Base-by-base conservation (phyloP, 2,113 vertebrate species). In the Amphiprion ocellaris region DNA sequence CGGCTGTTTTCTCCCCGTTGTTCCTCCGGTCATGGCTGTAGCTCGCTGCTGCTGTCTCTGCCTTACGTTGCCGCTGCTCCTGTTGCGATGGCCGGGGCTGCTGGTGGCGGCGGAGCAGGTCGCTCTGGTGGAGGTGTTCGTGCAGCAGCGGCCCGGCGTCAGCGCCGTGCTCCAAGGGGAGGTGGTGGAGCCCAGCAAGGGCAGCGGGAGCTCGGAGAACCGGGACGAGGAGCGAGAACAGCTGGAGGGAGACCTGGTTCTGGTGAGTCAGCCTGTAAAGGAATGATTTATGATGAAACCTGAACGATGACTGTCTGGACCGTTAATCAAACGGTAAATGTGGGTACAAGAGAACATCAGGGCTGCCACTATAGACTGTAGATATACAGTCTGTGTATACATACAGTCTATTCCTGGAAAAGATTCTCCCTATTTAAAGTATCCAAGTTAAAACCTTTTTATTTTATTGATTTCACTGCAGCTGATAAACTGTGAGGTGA, bases 71-170 rank as follows among this genome's bases (percentile, higher is more conserved):
- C 80, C 91, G 58, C 79, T 87, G 21, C 64, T 91, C 67, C 77
- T 85, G 74, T 76, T 92, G 67, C 79, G 85, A 86, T 84, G 79
- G 68, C 63, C 81, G 10, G 76, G 76, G 58, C 82, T 89, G 66
- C 65, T 74, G 44, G 88, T 77, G 26, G 79, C 84, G 41, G 87
- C 90, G 10, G 88, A 94, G 59, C 87, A 92, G 83, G 85, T 95
- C 28, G 95, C 94, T 5, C 74, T 90, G 81, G 90, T 96, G 77
- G 94, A 95, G 89, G 91, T 95, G n/a, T 87, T 89, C 26, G 66
- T 93, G 65, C 83, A 89, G 82, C 88, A 91, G 54, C 91, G 81
- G 71, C 74, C 81, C 72, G 82, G 21, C 0, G 90, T 84, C 46
- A 82, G 84, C 78, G 85, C 90, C 53, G 69, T 93, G 47, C 81